Evolutionary conservation across 2,797 vertebrate species (phyloP), one percentile per base, ranked within the genome.

Genomic region (Mus spretus): DNA sequence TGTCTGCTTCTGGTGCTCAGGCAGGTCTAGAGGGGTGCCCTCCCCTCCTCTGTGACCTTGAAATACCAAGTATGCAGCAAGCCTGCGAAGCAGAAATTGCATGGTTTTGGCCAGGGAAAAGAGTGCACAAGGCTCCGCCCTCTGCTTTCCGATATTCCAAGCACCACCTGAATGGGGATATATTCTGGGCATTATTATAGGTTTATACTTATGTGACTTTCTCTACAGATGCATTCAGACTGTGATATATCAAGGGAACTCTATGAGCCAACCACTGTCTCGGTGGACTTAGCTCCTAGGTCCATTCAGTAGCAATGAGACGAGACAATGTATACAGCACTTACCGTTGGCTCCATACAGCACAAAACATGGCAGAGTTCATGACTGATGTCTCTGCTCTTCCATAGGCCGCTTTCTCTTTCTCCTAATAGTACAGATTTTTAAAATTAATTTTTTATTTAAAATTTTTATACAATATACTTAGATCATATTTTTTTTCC

Each of bases 41-140:
- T 92, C 5, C 83, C 28, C 40, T 50, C 28, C 82, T 78, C 24
- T 2, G 9, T 96, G 91, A 96, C 96, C 94, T 95, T 97, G 93
- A 67, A 77, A 92, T 67, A 65, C n/a, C 87, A 81, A 37, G 86
- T 40, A 6, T 47, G 34, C 67, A 19, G 88, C 1, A 67, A 44
- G 59, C 24, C 77, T 24, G 4, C 7, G 53, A 50, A 84, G 31
- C 72, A 70, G 90, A 40, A 84, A 80, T 78, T 61, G 31, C n/a
- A 24, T 22, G 19, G 19, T n/a, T 92, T 40, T 28, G 0, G 72
- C 63, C 37, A 2, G 26, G 24, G 24, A 14, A 81, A 91, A 79
- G 40, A 61, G 75, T 1, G 6, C 63, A 19, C 2, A 84, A 34
- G 74, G 26, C 20, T 83, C 31, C 57, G 6, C 63, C 34, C 3